Percentiles rank a stretch among this genome's conserved stretches.
Conservation (phyloP, 2,113 vertebrate species). For the Ranitomeya variabilis region DNA sequence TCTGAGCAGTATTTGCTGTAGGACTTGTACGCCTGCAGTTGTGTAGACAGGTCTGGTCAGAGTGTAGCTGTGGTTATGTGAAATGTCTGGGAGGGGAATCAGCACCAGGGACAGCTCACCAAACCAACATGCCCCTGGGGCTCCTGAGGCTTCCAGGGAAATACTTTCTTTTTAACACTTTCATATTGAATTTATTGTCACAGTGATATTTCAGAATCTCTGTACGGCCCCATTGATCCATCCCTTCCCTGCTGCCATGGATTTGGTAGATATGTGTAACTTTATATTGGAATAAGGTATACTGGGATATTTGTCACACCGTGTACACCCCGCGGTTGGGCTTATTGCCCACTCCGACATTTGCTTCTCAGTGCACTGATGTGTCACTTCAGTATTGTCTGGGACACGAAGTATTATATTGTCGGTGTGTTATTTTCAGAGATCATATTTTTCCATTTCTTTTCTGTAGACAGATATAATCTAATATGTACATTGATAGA, state of each 20-base stretch:
- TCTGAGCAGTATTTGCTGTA: neutral
- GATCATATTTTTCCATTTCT: too few relatives aligned
- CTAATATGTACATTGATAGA: neutral
- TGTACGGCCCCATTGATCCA: neutral
- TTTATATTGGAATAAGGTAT: too few relatives aligned
- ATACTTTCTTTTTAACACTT: neutral
- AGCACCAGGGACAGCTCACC: conserved; percentile 28
- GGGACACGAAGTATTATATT: neutral
- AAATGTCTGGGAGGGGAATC: neutral
- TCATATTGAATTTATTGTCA: neutral
- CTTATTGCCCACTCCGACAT: too few relatives aligned
- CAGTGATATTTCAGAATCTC: neutral
- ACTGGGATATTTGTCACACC: too few relatives aligned
- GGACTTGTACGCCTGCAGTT: neutral
- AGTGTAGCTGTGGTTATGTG: neutral
- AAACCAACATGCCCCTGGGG: neutral
- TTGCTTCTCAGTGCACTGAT: neutral
- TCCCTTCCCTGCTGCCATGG: too few relatives aligned
- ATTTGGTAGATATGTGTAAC: too few relatives aligned
- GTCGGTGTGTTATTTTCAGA: too few relatives aligned
- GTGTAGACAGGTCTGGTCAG: neutral
- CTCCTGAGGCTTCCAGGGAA: neutral
- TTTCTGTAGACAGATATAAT: too few relatives aligned
- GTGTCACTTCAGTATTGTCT: neutral
- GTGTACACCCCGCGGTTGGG: neutral